Evolutionary conservation across 2,888 invertebrate species (phyloP), one percentile per base, ranked within the genome.

Genomic region (Falcaria lacertinaria): DNA sequence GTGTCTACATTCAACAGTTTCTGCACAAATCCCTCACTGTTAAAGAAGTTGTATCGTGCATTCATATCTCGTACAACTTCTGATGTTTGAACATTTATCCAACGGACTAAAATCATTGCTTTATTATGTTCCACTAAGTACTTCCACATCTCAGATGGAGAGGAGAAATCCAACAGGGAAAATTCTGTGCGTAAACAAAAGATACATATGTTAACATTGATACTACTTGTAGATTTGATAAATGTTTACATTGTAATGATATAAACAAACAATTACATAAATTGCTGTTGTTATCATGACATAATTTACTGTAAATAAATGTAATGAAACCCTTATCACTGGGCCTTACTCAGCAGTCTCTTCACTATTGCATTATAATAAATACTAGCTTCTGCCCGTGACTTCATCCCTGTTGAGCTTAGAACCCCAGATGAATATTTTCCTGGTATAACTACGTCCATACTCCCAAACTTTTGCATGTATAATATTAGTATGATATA

Each of bases 41-140:
- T 86, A 39, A 88, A 88, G 56, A 86, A 88, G 47, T 80, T 85
- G 43, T 84, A 85, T 1, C 86, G 69, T 0, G 86, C 79, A 56
- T 89, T 89, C 81, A 85, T 83, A 43, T 88, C 89, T 11, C 89
- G 72, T 7, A 87, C 88, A 0, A 88, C 81, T 61, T 89, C 86
- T 1, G 86, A 87, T 46, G 86, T 91, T 50, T 89, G 88, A 2
- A 90, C 74, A 53, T 91, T 90, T 44, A 94, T 91, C 93, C 94
- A 94, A 33, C 85, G 76, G 44, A 88, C 84, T 42, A 94, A 64
- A 44, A 91, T 78, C 73, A 92, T 90, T 1, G 91, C 84, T 64
- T 91, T 90, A 58, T 93, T 92, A 52, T 90, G 87, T 41, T 85
- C 78, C 41, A 94, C 64, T 43, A 94, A 77, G 64, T 91, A 90